Evolutionary conservation across 2,113 vertebrate genomes (phyloP).

Genomic region (Cyprinodon tularosa): DNA sequence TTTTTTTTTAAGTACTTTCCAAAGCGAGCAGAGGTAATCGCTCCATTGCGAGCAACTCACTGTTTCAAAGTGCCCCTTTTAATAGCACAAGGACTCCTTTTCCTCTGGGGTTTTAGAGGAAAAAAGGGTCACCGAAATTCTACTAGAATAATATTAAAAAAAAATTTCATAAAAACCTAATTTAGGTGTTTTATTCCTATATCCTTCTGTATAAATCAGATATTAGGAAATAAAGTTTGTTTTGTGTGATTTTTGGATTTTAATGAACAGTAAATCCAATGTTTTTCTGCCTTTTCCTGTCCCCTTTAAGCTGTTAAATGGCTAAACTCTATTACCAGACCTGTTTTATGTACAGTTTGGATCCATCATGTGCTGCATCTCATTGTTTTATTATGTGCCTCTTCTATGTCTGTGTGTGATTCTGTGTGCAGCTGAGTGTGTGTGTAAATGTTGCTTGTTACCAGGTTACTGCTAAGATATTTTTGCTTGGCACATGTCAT

Average conservation of each 20-base stretch:
- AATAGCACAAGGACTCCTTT: slow-evolving; percentile 82
- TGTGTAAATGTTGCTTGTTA: slow-evolving; percentile 71
- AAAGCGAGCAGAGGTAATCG: slow-evolving; percentile 46
- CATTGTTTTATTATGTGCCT: slow-evolving; percentile 57
- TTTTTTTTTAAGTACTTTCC: slow-evolving; percentile 60
- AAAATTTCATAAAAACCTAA: slow-evolving; percentile 54
- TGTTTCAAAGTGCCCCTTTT: slow-evolving; percentile 80
- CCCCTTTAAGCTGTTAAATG: neutral
- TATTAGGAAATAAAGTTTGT: slow-evolving; percentile 24
- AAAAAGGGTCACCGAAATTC: slow-evolving; percentile 73
- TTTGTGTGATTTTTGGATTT: slow-evolving; percentile 20
- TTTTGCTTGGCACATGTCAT: slow-evolving; percentile 71
- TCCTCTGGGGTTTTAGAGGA: slow-evolving; percentile 79
- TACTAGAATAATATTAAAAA: slow-evolving; percentile 64
- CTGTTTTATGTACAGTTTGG: slow-evolving; percentile 32
- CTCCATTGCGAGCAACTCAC: slow-evolving; percentile 67
- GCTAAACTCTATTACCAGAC: slow-evolving; percentile 7
- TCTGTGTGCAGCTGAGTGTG: slow-evolving; percentile 15
- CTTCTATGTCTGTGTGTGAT: slow-evolving; percentile 39
- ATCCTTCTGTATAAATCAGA: slow-evolving; percentile 29
- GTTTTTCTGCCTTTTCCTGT: slow-evolving; percentile 25
- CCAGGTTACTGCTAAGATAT: slow-evolving; percentile 78
- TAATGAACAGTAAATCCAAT: neutral
- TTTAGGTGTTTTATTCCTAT: slow-evolving; percentile 12
- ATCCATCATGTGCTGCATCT: slow-evolving; percentile 23